phyloP scores from a whole-genome alignment of 2,797 vertebrate species.

The Poecilia wingei region DNA sequence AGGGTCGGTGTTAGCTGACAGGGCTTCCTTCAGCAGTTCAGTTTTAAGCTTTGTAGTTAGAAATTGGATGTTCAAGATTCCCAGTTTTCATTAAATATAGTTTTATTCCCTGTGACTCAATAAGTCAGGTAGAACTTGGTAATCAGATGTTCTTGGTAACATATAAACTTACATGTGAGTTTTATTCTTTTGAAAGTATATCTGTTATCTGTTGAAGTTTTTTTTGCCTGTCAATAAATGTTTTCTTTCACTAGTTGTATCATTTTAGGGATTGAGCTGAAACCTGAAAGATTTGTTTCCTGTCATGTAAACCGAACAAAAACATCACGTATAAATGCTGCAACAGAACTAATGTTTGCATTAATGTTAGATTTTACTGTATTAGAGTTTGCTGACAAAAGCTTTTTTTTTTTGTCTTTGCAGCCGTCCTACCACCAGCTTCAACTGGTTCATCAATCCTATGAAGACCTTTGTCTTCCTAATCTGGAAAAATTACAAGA shows the following conservation, averaged over 20 bases:
- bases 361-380: not conserved
- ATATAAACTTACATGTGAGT: not conserved
- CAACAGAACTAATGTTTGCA: not conserved
- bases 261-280: not conserved
- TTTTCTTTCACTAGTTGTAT: not conserved
- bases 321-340: not conserved
- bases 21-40: not conserved
- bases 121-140: not conserved
- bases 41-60: not conserved
- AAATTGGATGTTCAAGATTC: not conserved
- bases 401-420: conserved; percentile 10
- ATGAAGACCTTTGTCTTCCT: conserved; percentile 93
- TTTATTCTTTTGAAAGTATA: not conserved
- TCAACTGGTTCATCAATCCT: conserved; percentile 93
- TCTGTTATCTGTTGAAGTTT: not conserved
- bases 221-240: not conserved
- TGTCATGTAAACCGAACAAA: not conserved
- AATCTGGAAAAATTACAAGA: conserved; percentile 92
- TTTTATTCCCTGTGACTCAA: not conserved
- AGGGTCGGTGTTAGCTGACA: not conserved
- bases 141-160: not conserved
- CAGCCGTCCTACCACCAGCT: conserved; percentile 91
- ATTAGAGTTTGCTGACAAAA: not conserved
- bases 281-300: not conserved
- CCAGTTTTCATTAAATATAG: not conserved